Conservation (phyloP, 2,888 invertebrate genomes). For the Globia sparganii region DNA sequence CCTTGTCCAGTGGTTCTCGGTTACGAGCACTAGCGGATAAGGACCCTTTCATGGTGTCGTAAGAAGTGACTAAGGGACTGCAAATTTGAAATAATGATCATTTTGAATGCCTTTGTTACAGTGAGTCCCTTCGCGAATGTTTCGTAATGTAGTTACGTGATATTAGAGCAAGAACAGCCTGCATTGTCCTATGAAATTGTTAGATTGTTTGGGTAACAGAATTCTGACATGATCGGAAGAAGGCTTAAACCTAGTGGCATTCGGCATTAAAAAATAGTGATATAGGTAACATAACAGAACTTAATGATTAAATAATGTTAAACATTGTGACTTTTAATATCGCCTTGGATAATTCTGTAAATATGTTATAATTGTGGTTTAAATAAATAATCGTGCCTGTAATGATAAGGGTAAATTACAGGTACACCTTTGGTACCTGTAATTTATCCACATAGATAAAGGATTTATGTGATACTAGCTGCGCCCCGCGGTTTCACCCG, state of each 20-base stretch:
- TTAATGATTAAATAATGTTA: no score
- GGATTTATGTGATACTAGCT: no score
- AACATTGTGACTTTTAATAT: no score
- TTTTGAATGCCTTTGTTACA: constrained; percentile 39
- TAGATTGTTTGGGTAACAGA: background rate
- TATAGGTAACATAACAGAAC: background rate
- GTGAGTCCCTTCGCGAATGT: constrained; percentile 18
- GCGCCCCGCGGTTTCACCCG: no score
- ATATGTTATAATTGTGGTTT: no score
- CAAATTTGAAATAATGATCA: constrained; percentile 33
- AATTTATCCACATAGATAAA: background rate
- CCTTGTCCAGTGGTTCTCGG: constrained; percentile 57
- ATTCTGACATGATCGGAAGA: background rate
- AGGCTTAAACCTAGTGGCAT: background rate
- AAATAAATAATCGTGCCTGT: no score
- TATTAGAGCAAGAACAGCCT: background rate
- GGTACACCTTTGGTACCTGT: background rate
- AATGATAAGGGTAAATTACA: background rate
- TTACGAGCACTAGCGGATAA: constrained; percentile 59
- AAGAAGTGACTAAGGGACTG: constrained; percentile 52
- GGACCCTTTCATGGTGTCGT: constrained; percentile 54
- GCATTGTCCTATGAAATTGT: constrained; percentile 1
- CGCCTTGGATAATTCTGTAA: no score
- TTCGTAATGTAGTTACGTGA: constrained; percentile 21
- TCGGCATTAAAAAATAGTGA: background rate